Evolutionary conservation across 1,140 invertebrate species (phyloP).

Genomic region (Liolophura sinensis): DNA sequence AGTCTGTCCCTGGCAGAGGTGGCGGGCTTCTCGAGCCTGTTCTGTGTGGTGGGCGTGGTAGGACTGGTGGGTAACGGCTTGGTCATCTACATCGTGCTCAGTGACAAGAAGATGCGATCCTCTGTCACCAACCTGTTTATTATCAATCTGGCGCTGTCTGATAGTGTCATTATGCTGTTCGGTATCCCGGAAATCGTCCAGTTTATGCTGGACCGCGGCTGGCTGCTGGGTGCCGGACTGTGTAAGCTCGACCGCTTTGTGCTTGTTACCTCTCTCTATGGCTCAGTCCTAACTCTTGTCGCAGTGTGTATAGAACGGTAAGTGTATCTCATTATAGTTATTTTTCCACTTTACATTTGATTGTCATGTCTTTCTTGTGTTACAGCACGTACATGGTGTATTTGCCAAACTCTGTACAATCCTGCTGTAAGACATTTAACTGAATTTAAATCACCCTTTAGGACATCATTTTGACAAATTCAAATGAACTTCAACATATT

Average conservation of each 20-base stretch:
- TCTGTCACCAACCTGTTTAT: constrained; percentile 59
- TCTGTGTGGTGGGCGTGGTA: constrained; percentile 39
- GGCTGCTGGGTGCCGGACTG: constrained; percentile 46
- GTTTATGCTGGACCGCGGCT: constrained; percentile 55
- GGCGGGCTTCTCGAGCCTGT: constrained; percentile 27
- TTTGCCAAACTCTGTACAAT: no score
- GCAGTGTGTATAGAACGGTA: constrained; percentile 59
- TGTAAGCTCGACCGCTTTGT: constrained; percentile 55
- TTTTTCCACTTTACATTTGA: no score
- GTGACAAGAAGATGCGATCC: constrained; percentile 55
- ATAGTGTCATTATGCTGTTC: constrained; percentile 55
- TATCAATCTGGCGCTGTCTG: constrained; percentile 57
- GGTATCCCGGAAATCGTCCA: constrained; percentile 58
- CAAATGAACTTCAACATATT: no score
- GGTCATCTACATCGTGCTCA: constrained; percentile 55
- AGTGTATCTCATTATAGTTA: constrained; percentile 14
- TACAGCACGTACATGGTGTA: no score
- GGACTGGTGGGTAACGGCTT: constrained; percentile 54
- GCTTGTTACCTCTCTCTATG: constrained; percentile 52
- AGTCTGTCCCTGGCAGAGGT: background rate
- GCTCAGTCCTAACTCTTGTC: constrained; percentile 55
- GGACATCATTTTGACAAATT: no score
- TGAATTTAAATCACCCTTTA: no score
- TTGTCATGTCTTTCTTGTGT: no score
- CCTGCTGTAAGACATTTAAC: no score